These are phyloP conservation scores for Hipparchia semele DNA, from an alignment of 2,888 invertebrate genomes.

Conservation along the genomic window DNA sequence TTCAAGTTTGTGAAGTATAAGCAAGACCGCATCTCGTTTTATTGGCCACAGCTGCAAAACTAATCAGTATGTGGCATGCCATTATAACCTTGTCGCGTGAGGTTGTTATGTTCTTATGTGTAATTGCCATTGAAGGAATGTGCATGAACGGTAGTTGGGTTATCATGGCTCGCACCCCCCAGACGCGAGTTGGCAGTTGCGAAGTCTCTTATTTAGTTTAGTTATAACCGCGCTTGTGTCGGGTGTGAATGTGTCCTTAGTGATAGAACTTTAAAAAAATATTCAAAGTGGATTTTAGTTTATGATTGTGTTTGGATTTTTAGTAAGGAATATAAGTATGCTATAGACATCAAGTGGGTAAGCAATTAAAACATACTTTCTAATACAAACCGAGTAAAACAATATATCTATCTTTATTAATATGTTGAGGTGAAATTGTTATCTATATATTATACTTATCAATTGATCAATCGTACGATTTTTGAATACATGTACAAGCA, in stretches of 20 bases:
- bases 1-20: constrained; percentile 36
- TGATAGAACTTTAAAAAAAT: neutral
- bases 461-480: constrained; percentile 17
- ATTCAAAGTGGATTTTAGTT: constrained; percentile 9
- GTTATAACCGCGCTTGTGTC: constrained; percentile 65
- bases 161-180: constrained; percentile 43
- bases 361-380: neutral
- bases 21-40: constrained; percentile 54
- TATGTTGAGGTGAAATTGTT: constrained; percentile 2
- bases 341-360: constrained; percentile 4
- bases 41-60: constrained; percentile 60
- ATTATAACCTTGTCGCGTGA: constrained; percentile 60
- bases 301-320: neutral
- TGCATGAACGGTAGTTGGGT: constrained; percentile 49
- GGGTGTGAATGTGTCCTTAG: constrained; percentile 58
- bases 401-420: neutral
- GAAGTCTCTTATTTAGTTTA: constrained; percentile 51
- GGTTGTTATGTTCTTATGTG: constrained; percentile 48
- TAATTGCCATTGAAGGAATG: constrained; percentile 56
- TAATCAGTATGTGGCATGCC: constrained; percentile 54
- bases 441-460: constrained; percentile 18
- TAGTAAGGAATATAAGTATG: too few relatives aligned
- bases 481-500: neutral
- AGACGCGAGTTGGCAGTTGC: constrained; percentile 43
- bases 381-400: neutral